phyloP scores from a whole-genome alignment of 2,113 vertebrate species.

The Genyomyrus donnyi region DNA sequence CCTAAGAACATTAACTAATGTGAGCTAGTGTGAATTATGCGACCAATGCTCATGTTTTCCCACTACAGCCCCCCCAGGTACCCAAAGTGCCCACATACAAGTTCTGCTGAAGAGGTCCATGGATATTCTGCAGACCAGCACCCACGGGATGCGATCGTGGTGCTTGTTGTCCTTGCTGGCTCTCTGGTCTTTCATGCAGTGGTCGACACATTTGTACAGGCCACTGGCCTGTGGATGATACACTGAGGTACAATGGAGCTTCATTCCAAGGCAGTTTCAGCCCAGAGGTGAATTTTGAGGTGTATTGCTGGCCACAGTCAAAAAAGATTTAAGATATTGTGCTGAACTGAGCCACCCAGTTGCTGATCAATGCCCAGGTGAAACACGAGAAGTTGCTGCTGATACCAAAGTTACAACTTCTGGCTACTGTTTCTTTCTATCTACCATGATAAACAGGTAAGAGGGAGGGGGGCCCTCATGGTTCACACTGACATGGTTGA shows the following conservation, averaged over 20 bases:
- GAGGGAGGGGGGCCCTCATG: no score
- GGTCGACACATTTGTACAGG: neutral
- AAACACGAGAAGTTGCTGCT: neutral
- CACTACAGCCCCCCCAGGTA: neutral
- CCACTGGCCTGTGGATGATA: neutral
- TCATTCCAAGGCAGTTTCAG: neutral
- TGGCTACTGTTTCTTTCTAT: neutral
- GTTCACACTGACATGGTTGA: neutral
- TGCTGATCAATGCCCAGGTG: neutral
- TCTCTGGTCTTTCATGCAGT: neutral
- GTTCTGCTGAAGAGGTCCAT: neutral
- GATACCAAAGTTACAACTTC: neutral
- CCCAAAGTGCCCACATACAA: neutral
- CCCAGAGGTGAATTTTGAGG: neutral
- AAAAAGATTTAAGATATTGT: neutral
- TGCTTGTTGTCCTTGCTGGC: neutral
- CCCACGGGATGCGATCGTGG: neutral
- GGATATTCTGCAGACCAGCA: neutral
- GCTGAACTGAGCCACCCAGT: neutral
- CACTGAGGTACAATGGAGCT: neutral
- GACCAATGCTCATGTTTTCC: neutral
- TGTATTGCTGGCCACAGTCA: neutral
- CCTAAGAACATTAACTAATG: neutral
- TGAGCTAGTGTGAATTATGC: neutral
- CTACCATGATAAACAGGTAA: neutral